A percentile compares a stretch with the other conserved stretches of the same genome.
Conservation (phyloP, 1,140 invertebrate genomes). For the Drosophila orena region DNA sequence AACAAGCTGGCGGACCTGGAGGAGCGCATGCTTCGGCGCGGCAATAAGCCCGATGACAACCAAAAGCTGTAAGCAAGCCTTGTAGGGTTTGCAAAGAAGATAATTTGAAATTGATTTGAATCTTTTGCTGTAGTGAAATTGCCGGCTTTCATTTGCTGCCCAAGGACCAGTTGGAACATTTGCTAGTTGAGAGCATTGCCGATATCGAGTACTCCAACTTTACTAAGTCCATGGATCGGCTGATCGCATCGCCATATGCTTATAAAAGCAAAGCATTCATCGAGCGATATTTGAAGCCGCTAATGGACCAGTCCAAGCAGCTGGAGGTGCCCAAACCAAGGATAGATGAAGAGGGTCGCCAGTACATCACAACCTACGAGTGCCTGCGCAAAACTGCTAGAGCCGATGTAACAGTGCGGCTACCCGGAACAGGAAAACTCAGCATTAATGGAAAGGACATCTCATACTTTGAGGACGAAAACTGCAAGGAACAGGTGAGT, state of each 20-base stretch:
- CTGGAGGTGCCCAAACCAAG: conserved; percentile 87
- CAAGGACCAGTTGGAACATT: conserved; percentile 88
- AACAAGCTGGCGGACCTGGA: conserved; percentile 89
- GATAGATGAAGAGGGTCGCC: conserved; percentile 88
- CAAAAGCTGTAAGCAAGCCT: conserved; percentile 86
- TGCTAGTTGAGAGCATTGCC: conserved; percentile 90
- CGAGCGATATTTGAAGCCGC: conserved; percentile 87
- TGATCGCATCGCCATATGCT: conserved; percentile 90
- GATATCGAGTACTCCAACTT: conserved; percentile 92
- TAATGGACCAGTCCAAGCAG: conserved; percentile 86
- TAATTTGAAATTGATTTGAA: background rate
- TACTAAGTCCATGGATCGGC: conserved; percentile 89
- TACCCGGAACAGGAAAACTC: conserved; percentile 93
- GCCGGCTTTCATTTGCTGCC: conserved; percentile 88
- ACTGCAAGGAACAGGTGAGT: conserved; percentile 91
- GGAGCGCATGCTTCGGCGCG: conserved; percentile 88
- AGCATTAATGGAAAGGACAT: conserved; percentile 92
- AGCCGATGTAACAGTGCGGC: conserved; percentile 88
- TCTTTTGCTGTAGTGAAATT: conserved; percentile 85
- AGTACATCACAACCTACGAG: conserved; percentile 89
- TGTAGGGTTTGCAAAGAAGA: no score
- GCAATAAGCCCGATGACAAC: conserved; percentile 86
- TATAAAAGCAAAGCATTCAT: conserved; percentile 90
- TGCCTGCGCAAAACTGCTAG: conserved; percentile 89
- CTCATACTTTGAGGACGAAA: conserved; percentile 89